phyloP scores from a whole-genome alignment of 1,140 invertebrate species.

The Glomeris maerens region DNA sequence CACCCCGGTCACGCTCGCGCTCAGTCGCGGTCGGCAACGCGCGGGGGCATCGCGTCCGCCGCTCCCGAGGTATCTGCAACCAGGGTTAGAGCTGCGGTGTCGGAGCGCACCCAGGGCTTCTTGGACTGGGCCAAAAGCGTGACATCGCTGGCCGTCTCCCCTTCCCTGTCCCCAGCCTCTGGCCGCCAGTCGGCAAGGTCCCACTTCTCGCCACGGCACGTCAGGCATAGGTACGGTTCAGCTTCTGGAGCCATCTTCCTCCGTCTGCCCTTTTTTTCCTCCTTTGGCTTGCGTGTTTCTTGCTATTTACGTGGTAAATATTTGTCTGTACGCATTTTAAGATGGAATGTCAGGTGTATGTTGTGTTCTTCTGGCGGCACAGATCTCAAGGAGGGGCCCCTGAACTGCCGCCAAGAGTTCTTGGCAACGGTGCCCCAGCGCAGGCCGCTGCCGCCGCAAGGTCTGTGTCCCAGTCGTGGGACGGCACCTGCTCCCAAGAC shows the following conservation, averaged over 20 bases:
- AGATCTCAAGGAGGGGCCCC: too few relatives aligned
- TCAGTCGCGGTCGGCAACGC: neutral
- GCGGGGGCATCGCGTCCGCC: neutral
- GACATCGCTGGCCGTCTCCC: neutral
- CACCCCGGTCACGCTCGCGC: neutral
- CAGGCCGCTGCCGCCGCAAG: slow-evolving; percentile 1
- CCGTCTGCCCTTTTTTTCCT: neutral
- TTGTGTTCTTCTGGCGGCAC: too few relatives aligned
- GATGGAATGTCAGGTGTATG: too few relatives aligned
- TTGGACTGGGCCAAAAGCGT: slow-evolving; percentile 10
- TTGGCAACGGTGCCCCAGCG: neutral
- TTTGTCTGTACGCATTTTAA: neutral
- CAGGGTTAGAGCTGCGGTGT: neutral
- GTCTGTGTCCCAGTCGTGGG: slow-evolving; percentile 8
- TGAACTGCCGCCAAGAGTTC: slow-evolving; percentile 6
- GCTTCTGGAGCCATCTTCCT: neutral
- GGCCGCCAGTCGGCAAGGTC: neutral
- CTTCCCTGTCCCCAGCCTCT: neutral
- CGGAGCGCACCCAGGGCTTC: slow-evolving; percentile 4
- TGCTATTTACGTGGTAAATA: neutral
- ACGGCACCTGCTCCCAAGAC: neutral
- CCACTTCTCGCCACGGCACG: neutral
- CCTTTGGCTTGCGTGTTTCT: neutral
- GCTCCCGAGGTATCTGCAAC: neutral
- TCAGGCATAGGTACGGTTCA: slow-evolving; percentile 4